Evolutionary conservation across 2,113 vertebrate genomes (phyloP), one percentile per base, ranked within the genome.

Genomic region (Lagopus leucura): DNA sequence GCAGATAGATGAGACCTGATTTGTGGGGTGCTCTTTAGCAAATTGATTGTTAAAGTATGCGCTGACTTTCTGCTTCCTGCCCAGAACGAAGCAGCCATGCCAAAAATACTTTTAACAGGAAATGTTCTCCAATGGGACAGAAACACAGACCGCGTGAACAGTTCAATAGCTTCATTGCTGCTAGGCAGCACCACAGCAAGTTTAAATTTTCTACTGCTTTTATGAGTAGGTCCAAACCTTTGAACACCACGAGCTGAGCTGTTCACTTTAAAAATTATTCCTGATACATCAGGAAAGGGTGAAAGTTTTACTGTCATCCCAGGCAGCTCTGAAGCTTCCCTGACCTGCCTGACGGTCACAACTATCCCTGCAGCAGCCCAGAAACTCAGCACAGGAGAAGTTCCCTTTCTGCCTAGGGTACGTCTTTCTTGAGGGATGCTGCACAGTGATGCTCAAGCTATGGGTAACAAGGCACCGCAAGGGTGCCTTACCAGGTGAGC

Each of bases 71-170:
- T 94, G 91, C 72, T 92, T 69, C 69, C 80, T 83, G 74, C 2
- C 5, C 73, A 89, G 83, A 82, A 76, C 36, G 38, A 81, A 80
- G 74, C 54, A 76, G 81, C 71, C 1, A 0, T 83, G 86, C 85
- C 94, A 96, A 52, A 92, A 91, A 65, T 87, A 89, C 88, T 93
- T 90, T 94, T 93, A 90, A 74, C 52, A 92, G 73, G 69, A 95
- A 95, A 84, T 71, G 60, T 82, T 94, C 55, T 85, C 55, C 6
- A 1, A 3, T 86, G 92, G 96, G 95, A 92, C 88, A 78, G 79
- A 57, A 65, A 48, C 73, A 78, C 82, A 74, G 38, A 32, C n/a
- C 0, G 1, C 16, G 9, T 2, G 4, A 75, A 69, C 74, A 72
- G 52, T 72, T 95, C 79, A 34, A 18, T 71, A 88, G 79, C 81